phyloP scores from a whole-genome alignment of 1,140 invertebrate species.

The Drosophila neocordata region DNA sequence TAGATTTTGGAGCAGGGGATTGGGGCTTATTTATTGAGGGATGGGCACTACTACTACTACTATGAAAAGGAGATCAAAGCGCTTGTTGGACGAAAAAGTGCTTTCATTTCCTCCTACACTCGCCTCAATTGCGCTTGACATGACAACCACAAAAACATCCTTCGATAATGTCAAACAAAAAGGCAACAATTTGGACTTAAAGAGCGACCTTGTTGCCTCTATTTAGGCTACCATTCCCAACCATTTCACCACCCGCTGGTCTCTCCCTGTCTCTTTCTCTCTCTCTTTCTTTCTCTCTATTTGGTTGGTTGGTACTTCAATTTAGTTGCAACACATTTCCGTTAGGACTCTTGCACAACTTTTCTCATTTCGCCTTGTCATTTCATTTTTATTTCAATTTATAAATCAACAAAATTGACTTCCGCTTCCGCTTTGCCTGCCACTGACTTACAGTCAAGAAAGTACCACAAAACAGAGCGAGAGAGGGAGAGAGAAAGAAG shows the following conservation, averaged over 20 bases:
- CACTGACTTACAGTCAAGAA: slow-evolving; percentile 37
- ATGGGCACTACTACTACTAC: not conserved
- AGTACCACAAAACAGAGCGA: not conserved
- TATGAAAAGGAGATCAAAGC: slow-evolving; percentile 19
- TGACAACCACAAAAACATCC: slow-evolving; percentile 45
- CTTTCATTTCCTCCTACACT: slow-evolving; percentile 37
- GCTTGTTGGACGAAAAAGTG: slow-evolving; percentile 13
- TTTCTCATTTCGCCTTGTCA: slow-evolving; percentile 59
- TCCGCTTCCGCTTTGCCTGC: slow-evolving; percentile 63
- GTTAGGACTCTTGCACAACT: slow-evolving; percentile 54
- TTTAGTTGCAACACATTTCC: slow-evolving; percentile 70
- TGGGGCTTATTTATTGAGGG: not conserved
- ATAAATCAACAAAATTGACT: slow-evolving; percentile 63
- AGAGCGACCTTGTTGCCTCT: slow-evolving; percentile 51
- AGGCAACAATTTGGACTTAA: slow-evolving; percentile 69
- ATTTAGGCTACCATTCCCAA: slow-evolving; percentile 9
- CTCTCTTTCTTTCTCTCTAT: not conserved
- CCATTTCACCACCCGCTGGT: not conserved
- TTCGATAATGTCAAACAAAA: slow-evolving; percentile 71
- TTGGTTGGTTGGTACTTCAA: slow-evolving; percentile 46
- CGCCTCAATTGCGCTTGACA: slow-evolving; percentile 23
- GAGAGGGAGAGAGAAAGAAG: not conserved
- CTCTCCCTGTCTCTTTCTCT: not conserved
- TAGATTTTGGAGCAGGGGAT: not conserved
- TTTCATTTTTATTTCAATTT: slow-evolving; percentile 69